Evolutionary conservation across 2,888 invertebrate species (phyloP).

Genomic region (Steinernema hermaphroditum): DNA sequence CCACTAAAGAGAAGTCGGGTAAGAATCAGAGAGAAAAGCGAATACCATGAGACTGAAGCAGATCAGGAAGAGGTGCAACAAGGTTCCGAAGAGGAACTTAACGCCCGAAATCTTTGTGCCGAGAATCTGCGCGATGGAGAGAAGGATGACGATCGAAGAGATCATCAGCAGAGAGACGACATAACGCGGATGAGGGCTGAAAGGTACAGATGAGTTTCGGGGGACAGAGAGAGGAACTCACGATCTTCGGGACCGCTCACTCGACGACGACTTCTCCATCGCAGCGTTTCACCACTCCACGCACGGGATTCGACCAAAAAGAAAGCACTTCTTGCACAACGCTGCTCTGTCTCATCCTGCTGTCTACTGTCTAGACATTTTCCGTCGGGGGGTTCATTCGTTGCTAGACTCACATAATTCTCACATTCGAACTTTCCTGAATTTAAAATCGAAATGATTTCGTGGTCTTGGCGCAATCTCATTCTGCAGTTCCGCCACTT

Average conservation of each 20-base stretch:
- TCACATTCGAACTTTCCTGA: no score
- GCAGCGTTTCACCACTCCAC: no score
- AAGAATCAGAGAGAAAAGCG: background rate
- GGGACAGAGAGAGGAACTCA: background rate
- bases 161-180: conserved; percentile 13
- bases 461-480: no score
- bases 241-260: background rate
- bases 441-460: no score
- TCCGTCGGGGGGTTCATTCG: no score
- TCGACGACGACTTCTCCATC: conserved; percentile 5
- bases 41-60: background rate
- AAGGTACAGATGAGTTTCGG: background rate
- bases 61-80: background rate
- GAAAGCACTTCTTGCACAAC: no score
- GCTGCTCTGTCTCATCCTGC: no score
- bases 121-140: background rate
- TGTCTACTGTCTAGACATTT: no score
- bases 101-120: background rate
- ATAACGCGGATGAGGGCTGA: conserved; percentile 6
- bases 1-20: background rate
- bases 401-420: no score
- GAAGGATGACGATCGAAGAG: conserved; percentile 10
- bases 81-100: background rate
- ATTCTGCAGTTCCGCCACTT: no score
- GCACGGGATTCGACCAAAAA: no score